Percentiles rank a stretch among this genome's conserved stretches.
Conservation (phyloP, 2,888 invertebrate genomes). For the Mesochorus sp. region DNA sequence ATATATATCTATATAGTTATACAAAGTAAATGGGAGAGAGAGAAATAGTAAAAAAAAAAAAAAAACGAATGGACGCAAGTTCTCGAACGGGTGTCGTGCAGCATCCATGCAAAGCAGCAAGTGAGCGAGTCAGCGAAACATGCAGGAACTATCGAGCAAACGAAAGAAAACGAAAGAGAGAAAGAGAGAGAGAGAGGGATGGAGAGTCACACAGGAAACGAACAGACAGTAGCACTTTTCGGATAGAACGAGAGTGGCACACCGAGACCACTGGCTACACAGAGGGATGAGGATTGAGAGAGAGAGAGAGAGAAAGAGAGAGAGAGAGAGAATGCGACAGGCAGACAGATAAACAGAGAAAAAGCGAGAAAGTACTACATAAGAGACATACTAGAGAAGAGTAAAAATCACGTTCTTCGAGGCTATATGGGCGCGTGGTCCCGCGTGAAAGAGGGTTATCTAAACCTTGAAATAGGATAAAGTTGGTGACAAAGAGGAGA, state of each 20-base stretch:
- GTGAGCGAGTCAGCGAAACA: constrained; percentile 51
- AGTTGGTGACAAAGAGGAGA: constrained; percentile 49
- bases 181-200: constrained; percentile 11
- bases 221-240: constrained; percentile 44
- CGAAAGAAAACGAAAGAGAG: constrained; percentile 10
- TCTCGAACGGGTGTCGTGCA: constrained; percentile 37
- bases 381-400: constrained; percentile 15
- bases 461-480: constrained; percentile 62
- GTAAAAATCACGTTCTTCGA: constrained; percentile 53
- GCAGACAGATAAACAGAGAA: constrained; percentile 59
- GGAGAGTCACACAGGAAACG: constrained; percentile 17
- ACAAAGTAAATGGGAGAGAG: neutral
- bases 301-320: neutral
- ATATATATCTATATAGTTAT: too few relatives aligned
- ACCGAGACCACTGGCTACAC: constrained; percentile 2
- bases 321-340: neutral
- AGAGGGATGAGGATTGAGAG: constrained; percentile 4
- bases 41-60: constrained; percentile 48
- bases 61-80: constrained; percentile 20
- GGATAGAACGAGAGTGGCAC: constrained; percentile 28
- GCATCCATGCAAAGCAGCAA: constrained; percentile 56
- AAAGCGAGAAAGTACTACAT: constrained; percentile 15
- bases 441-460: constrained; percentile 50
- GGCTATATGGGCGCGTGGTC: constrained; percentile 31
- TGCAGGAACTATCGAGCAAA: constrained; percentile 32